phyloP scores from a whole-genome alignment of 2,797 vertebrate species.

The Chiropotes sagulatus region DNA sequence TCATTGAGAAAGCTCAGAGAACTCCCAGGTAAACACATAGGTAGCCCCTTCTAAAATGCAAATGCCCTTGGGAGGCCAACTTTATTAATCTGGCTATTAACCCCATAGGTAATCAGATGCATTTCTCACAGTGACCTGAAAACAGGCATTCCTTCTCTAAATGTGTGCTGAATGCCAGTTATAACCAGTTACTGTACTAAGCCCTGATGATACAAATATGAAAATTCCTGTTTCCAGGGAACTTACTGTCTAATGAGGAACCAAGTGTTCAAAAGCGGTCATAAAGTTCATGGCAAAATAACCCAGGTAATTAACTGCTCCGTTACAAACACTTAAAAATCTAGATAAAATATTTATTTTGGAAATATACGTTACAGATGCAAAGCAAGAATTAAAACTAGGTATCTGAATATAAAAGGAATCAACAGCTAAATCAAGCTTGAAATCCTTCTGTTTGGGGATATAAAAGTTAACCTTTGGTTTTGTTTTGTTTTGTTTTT shows the following conservation, averaged over 20 bases:
- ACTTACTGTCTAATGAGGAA: neutral
- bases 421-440: neutral
- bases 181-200: neutral
- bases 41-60: neutral
- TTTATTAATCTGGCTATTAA: conserved; percentile 15
- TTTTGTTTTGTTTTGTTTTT: neutral
- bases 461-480: neutral
- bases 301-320: neutral
- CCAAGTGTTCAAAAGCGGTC: neutral
- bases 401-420: neutral
- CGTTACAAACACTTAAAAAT: conserved; percentile 15
- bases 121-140: neutral
- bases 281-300: neutral
- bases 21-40: neutral
- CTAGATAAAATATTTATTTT: conserved; percentile 29
- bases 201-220: neutral
- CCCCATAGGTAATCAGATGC: neutral
- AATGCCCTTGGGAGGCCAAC: neutral
- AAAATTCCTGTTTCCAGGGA: neutral
- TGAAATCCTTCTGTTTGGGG: neutral
- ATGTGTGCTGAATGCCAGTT: neutral
- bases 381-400: conserved; percentile 23
- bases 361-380: neutral
- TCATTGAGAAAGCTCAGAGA: neutral
- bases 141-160: neutral